Percentiles rank a stretch among this genome's conserved stretches.
phyloP scores from a whole-genome alignment of 1,140 invertebrate species.

The Drosophila paulistorum region DNA sequence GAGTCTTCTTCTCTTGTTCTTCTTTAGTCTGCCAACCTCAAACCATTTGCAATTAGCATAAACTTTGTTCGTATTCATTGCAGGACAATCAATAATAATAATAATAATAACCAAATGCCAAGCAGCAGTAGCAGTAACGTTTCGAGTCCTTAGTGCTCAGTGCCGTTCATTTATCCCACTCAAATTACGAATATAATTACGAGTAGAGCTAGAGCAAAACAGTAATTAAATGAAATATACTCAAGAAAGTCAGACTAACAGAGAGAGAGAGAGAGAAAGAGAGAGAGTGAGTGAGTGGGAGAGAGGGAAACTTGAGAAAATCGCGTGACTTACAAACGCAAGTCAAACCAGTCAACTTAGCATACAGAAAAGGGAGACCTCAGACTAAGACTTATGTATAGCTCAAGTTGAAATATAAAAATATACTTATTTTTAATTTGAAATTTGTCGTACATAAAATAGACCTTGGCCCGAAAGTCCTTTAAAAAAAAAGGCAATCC shows the following conservation, averaged over 20 bases:
- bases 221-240: slow-evolving; percentile 25
- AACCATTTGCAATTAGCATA: slow-evolving; percentile 19
- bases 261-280: background rate
- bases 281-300: background rate
- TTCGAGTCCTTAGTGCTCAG: background rate
- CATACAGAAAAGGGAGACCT: background rate
- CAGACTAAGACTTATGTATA: slow-evolving; percentile 6
- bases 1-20: background rate
- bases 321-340: slow-evolving; percentile 15
- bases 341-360: slow-evolving; percentile 9
- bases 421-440: slow-evolving; percentile 17
- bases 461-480: slow-evolving; percentile 8
- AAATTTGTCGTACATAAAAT: slow-evolving; percentile 4
- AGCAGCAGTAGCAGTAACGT: background rate
- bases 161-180: slow-evolving; percentile 16
- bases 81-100: slow-evolving; percentile 20
- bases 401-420: background rate
- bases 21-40: background rate
- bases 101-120: slow-evolving; percentile 10
- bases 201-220: slow-evolving; percentile 16
- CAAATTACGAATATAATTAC: slow-evolving; percentile 22
- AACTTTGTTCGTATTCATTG: slow-evolving; percentile 21
- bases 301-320: slow-evolving; percentile 13
- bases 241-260: background rate
- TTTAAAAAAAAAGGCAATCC: background rate